Evolutionary conservation across 2,113 vertebrate species (phyloP).

Genomic region (Lates calcarifer): DNA sequence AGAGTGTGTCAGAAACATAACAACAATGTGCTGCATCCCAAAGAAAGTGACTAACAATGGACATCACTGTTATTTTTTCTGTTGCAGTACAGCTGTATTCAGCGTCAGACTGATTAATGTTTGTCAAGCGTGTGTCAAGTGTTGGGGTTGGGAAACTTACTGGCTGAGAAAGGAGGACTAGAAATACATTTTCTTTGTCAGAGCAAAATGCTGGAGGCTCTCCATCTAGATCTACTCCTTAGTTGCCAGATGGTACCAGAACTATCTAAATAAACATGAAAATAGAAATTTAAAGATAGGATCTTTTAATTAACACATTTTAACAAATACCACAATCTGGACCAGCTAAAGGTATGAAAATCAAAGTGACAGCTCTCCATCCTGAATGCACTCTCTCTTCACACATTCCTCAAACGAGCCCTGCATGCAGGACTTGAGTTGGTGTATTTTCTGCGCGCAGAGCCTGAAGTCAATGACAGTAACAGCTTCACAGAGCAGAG

Average conservation of each 20-base stretch:
- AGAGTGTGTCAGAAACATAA: conserved; percentile 23
- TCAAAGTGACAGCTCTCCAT: conserved; percentile 43
- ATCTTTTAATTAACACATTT: conserved; percentile 55
- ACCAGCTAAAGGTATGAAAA: conserved; percentile 21
- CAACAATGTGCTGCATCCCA: not conserved
- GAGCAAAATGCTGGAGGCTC: conserved; percentile 11
- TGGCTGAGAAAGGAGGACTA: not conserved
- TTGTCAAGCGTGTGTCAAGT: conserved; percentile 23
- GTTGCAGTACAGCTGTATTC: not conserved
- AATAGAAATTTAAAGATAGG: conserved; percentile 34
- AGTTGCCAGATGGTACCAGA: conserved; percentile 34
- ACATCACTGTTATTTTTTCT: not conserved
- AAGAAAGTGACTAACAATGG: not conserved
- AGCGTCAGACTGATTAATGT: conserved; percentile 28
- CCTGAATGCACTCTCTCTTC: conserved; percentile 12
- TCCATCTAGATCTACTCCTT: conserved; percentile 9
- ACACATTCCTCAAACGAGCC: conserved; percentile 13
- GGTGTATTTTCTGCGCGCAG: conserved; percentile 42
- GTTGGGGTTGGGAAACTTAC: conserved; percentile 6
- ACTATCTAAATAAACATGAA: conserved; percentile 34
- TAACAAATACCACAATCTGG: conserved; percentile 24
- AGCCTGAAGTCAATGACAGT: conserved; percentile 24
- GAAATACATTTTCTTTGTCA: conserved; percentile 10
- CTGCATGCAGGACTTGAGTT: conserved; percentile 25
- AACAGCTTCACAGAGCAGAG: conserved; percentile 54